Evolutionary conservation across 2,113 vertebrate species (phyloP).

Genomic region (Pteruthius melanotis): DNA sequence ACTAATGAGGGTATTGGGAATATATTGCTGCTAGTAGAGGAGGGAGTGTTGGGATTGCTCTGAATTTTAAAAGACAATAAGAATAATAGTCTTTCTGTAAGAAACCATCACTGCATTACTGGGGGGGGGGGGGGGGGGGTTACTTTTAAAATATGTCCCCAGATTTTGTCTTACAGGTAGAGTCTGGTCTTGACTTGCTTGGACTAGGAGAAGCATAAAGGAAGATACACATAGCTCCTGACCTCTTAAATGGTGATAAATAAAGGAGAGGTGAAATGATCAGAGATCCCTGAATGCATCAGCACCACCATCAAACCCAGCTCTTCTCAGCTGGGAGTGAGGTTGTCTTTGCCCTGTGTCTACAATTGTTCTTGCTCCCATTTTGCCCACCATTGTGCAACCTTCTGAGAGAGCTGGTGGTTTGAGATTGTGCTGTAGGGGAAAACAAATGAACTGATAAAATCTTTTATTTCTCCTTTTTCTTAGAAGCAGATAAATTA

Average conservation of each 20-base stretch:
- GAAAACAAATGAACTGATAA: neutral
- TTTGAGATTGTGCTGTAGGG: neutral
- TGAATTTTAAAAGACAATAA: neutral
- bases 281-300: neutral
- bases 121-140: accelerated
- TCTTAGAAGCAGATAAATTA: neutral
- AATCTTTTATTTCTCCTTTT: neutral
- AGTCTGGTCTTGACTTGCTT: neutral
- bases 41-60: neutral
- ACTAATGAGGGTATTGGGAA: neutral
- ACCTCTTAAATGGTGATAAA: neutral
- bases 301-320: neutral
- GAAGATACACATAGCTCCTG: neutral
- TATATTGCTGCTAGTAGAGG: neutral
- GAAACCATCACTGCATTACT: neutral
- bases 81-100: neutral
- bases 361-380: neutral
- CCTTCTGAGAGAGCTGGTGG: neutral
- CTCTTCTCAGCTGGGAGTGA: neutral
- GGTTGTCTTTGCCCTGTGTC: neutral
- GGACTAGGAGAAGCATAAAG: neutral
- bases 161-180: neutral
- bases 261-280: neutral
- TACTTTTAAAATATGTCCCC: neutral
- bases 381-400: neutral